phyloP scores from a whole-genome alignment of 2,888 invertebrate species.

The Apamea crenata region DNA sequence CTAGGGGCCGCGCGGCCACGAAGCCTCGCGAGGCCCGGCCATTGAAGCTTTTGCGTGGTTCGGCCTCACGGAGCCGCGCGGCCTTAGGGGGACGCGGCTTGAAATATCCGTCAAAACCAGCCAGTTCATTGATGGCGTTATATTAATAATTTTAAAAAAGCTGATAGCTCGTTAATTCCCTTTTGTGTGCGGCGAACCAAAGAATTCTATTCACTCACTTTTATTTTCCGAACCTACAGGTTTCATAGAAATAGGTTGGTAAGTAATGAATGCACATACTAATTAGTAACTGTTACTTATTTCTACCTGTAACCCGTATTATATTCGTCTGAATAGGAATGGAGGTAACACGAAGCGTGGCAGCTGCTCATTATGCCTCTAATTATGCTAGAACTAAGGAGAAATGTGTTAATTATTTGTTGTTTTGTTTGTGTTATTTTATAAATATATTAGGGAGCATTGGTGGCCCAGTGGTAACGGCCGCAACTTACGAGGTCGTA shows the following conservation, averaged over 20 bases:
- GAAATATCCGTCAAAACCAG: background rate
- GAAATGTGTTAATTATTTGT: constrained; percentile 25
- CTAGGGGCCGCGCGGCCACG: too few species aligned
- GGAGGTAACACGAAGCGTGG: constrained; percentile 31
- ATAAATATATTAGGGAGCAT: background rate
- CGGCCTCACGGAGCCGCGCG: too few species aligned
- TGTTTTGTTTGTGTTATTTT: constrained; percentile 13
- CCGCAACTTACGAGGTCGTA: too few species aligned
- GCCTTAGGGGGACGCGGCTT: too few species aligned
- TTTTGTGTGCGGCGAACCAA: background rate
- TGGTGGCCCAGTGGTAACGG: too few species aligned
- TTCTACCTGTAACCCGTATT: constrained; percentile 39
- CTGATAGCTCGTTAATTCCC: background rate
- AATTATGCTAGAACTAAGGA: constrained; percentile 40
- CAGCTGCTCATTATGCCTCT: constrained; percentile 52
- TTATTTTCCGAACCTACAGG: background rate
- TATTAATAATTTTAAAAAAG: background rate
- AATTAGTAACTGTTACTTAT: constrained; percentile 49
- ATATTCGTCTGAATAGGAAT: constrained; percentile 38
- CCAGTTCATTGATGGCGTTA: background rate
- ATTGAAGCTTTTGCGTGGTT: too few species aligned
- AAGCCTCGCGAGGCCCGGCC: too few species aligned
- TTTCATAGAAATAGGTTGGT: background rate
- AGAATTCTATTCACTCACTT: constrained; percentile 1
- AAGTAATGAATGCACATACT: constrained; percentile 62